These are phyloP conservation scores for Chaenodraco wilsoni DNA, from an alignment of 2,797 vertebrate species.

Conservation along the genomic window DNA sequence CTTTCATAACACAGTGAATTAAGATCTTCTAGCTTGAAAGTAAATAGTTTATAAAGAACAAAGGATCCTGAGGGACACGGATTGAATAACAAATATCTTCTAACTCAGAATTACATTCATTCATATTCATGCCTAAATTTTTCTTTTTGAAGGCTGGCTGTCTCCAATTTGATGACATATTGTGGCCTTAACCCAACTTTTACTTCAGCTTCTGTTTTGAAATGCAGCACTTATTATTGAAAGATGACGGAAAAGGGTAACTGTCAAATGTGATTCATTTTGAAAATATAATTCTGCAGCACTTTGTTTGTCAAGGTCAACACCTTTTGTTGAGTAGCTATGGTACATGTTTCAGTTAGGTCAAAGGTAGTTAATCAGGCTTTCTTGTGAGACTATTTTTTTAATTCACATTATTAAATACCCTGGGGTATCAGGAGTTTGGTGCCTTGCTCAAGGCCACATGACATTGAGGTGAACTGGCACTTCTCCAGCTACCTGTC, in stretches of 20 bases:
- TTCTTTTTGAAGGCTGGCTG: constrained; percentile 5
- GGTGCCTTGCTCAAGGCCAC: not conserved
- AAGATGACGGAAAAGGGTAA: not conserved
- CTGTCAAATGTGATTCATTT: not conserved
- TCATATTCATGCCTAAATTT: constrained; percentile 35
- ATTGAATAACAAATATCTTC: constrained; percentile 44
- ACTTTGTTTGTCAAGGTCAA: constrained; percentile 16
- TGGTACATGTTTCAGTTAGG: not conserved
- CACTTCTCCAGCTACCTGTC: not conserved
- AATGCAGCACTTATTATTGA: not conserved
- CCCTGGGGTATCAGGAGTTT: not conserved
- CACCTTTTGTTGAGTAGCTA: not conserved
- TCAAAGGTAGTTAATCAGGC: too few relatives aligned
- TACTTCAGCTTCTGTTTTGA: constrained; percentile 15
- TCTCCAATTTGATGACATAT: constrained; percentile 26
- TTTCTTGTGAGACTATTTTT: too few relatives aligned
- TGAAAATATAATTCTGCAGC: constrained; percentile 1
- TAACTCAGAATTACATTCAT: constrained; percentile 43
- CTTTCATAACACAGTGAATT: constrained; percentile 44
- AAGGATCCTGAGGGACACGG: constrained; percentile 6
- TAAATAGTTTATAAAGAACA: constrained; percentile 26
- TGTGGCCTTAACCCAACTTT: constrained; percentile 5
- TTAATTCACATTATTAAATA: too few relatives aligned
- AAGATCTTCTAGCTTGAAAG: constrained; percentile 38
- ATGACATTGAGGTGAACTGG: not conserved